phyloP scores from a whole-genome alignment of 1,140 invertebrate genomes.

The Caenorhabditis latens region DNA sequence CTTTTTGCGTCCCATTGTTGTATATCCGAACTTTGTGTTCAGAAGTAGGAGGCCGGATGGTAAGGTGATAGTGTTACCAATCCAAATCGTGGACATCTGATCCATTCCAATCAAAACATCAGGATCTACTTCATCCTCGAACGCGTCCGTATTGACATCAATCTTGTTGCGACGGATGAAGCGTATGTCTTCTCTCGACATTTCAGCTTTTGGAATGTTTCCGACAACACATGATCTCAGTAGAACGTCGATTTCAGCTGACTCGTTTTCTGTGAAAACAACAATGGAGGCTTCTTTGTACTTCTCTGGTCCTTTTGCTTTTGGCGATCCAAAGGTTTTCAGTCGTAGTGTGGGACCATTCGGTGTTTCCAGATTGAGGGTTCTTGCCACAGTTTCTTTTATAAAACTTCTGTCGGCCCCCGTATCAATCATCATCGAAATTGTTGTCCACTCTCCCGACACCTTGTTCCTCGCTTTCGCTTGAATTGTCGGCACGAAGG shows the following conservation, averaged over 20 bases:
- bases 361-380: background rate
- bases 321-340: background rate
- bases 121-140: background rate
- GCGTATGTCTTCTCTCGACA: background rate
- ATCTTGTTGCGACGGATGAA: background rate
- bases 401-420: too few species aligned
- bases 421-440: too few species aligned
- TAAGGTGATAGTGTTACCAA: background rate
- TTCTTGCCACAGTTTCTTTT: background rate
- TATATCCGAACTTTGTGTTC: background rate
- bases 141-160: background rate
- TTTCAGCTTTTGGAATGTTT: background rate
- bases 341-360: background rate
- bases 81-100: background rate
- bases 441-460: too few species aligned
- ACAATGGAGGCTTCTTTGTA: background rate
- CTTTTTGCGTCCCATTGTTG: constrained; percentile 2
- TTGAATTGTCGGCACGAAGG: too few species aligned
- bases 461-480: too few species aligned
- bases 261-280: too few species aligned
- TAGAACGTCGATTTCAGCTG: too few species aligned
- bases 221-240: background rate
- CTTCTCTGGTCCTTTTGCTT: background rate
- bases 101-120: background rate
- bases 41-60: background rate